Base-by-base conservation (phyloP, 2,888 invertebrate species). In the Stegophylla sp. region DNA sequence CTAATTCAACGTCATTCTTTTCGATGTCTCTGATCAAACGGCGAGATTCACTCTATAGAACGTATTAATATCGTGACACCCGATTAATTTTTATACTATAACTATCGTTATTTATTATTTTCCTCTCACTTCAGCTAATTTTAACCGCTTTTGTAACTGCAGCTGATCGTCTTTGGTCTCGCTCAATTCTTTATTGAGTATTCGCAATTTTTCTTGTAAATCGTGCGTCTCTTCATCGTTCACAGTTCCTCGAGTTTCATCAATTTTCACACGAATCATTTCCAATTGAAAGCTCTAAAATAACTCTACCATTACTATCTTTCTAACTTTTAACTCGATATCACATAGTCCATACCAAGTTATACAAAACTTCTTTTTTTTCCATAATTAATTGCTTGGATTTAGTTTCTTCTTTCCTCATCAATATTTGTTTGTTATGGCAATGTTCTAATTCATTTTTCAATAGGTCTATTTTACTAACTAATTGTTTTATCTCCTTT, bases 331-430 rank as follows among this genome's bases (percentile, higher is more conserved):
- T 23, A 20, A 34, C 15, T 26, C 26, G 12, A 61, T 28, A 51
- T 20, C n/a, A n/a, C n/a, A 15, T 66, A n/a, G 51, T 83, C 87
- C 88, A 88, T 86, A 91, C 91, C 86, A 91, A 87, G 56, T 88
- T 87, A 84, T 92, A 92, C 12, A 90, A 86, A 0, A 89, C 86
- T 86, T 92, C 92, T 83, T 90, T 90, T 83, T 90, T 89, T 64
- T 85, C 87, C 84, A 87, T 87, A n/a, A 91, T 84, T 53, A 87
- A 51, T 87, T 82, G 87, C 88, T 84, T 89, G 87, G n/a, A 88
- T 85, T 23, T 85, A 85, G 48, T 66, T 73, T 76, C 61, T 64
- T 83, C 75, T 75, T 51, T 66, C 53, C 43, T 64, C 17, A 67
- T 59, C n/a, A 23, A 1, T 23, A 45, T 51, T 64, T 82, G 82